These are phyloP conservation scores for Pollenia amentaria DNA, from an alignment of 2,888 invertebrate genomes.

Conservation along the genomic window DNA sequence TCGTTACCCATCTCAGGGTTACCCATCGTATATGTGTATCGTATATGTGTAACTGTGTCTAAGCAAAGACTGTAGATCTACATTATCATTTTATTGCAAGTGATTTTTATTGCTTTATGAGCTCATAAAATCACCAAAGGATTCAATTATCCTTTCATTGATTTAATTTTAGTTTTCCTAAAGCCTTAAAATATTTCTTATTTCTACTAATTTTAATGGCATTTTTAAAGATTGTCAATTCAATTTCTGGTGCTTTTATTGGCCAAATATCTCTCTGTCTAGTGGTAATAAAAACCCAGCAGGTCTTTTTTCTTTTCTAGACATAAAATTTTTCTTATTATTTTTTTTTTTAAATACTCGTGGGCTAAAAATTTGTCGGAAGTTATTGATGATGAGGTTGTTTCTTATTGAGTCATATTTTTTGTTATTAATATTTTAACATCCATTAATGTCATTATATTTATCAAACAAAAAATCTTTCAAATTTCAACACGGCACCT, in stretches of 20 bases:
- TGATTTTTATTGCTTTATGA: constrained; percentile 74
- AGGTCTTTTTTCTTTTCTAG: constrained; percentile 44
- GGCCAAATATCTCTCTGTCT: constrained; percentile 69
- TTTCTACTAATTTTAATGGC: constrained; percentile 69
- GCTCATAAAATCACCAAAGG: constrained; percentile 75
- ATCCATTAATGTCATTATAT: constrained; percentile 37
- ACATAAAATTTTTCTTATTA: constrained; percentile 46
- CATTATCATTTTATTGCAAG: constrained; percentile 56
- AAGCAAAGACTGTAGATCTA: too few species aligned
- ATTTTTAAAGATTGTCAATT: constrained; percentile 29
- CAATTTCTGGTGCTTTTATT: constrained; percentile 52
- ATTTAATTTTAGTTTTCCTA: constrained; percentile 43
- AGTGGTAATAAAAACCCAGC: constrained; percentile 70
- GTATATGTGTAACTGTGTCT: neutral
- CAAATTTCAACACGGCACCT: constrained; percentile 7
- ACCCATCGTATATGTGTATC: neutral
- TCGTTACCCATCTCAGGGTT: neutral
- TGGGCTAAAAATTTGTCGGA: too few species aligned
- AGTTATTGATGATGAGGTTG: neutral
- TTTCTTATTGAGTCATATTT: constrained; percentile 34
- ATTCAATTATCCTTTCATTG: constrained; percentile 76
- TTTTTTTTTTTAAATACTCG: neutral
- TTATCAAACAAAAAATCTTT: constrained; percentile 19
- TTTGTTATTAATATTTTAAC: constrained; percentile 32
- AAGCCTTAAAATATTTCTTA: constrained; percentile 15